Evolutionary conservation across 2,113 vertebrate genomes (phyloP), one percentile per base, ranked within the genome.

Genomic region (Beaufortia kweichowensis): DNA sequence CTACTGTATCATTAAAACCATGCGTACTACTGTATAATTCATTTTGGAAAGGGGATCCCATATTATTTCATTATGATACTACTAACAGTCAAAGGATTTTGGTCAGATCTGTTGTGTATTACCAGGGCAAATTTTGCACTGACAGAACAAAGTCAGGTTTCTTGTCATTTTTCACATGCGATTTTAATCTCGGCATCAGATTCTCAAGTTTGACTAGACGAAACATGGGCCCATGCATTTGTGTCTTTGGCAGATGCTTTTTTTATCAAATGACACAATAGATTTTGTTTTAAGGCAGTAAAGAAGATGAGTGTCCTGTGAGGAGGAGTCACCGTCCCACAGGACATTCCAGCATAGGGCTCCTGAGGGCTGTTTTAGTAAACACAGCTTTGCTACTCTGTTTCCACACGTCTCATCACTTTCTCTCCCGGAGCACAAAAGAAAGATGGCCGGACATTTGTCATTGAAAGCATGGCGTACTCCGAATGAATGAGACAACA

Each of bases 271-370:
- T 46, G 5, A 60, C 35, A 28, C 69, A 53, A 50, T 19, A n/a
- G 3, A 2, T 26, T 71, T 12, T 31, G 61, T 46, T 61, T 35
- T 15, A 8, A 62, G 57, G 60, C 39, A 46, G 57, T 26, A 61
- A 61, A 74, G 60, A 57, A 48, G 26, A 59, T 29, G 50, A 56
- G n/a, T 72, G 46, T 62, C 71, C 39, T 74, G 71, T 61, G 71
- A 74, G 41, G 69, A 31, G 53, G 41, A 74, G 56, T 48, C 46
- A 29, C 26, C 17, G 11, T 74, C 71, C 71, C 71, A 62, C n/a
- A 61, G 71, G 71, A 74, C 71, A 61, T 74, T 43, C 61, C 43
- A 39, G 26, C 26, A 11, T 39, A 61, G 41, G 56, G 23, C 71
- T 74, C 56, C 57, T 48, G 57, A 74, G 71, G 39, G 35, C 71